These are phyloP conservation scores for Sabellastarte sp. DNA, from an alignment of 2,888 invertebrate species.

Conservation along the genomic window DNA sequence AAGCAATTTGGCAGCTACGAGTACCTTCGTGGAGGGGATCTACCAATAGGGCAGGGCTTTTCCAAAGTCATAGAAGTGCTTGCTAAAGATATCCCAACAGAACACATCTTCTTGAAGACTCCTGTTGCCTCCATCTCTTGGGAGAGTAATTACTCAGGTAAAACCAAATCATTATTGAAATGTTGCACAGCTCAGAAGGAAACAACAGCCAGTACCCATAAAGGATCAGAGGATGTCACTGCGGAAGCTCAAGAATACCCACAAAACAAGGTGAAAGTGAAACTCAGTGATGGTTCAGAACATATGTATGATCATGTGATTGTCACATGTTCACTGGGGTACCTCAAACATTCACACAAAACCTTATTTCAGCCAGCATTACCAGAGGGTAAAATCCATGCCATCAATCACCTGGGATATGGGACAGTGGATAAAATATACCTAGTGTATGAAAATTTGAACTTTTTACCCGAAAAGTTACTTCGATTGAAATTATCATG, in stretches of 20 bases:
- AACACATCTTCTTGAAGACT: background rate
- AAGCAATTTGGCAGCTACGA: background rate
- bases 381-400: background rate
- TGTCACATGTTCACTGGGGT: background rate
- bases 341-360: background rate
- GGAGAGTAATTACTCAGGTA: too few relatives aligned
- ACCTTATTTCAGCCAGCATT: background rate
- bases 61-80: background rate
- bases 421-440: background rate
- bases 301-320: background rate
- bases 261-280: background rate
- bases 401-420: background rate
- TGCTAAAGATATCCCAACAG: background rate
- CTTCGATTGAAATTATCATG: background rate
- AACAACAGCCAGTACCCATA: too few relatives aligned
- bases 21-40: too few relatives aligned
- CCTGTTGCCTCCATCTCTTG: too few relatives aligned
- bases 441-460: background rate
- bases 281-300: background rate
- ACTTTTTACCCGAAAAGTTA: background rate
- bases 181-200: too few relatives aligned
- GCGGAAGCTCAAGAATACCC: too few relatives aligned
- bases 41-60: too few relatives aligned
- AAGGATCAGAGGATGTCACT: too few relatives aligned
- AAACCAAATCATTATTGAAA: too few relatives aligned